These are phyloP conservation scores for Lomographa bimaculata DNA, from an alignment of 2,888 invertebrate species.

Conservation along the genomic window DNA sequence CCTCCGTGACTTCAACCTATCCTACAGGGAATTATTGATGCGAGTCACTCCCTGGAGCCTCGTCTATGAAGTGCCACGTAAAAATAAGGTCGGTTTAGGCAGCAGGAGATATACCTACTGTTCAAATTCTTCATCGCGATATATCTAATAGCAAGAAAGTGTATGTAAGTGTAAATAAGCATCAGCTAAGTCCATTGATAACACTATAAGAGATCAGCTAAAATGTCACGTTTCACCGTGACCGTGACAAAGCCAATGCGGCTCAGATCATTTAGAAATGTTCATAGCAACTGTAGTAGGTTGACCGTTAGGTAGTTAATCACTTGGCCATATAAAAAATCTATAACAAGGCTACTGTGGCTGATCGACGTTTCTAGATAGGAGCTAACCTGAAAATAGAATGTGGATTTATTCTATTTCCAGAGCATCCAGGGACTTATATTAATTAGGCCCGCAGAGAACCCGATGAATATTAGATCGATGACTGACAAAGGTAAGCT, in stretches of 20 bases:
- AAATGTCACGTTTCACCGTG: not conserved
- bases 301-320: slow-evolving; percentile 6
- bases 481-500: slow-evolving; percentile 23
- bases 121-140: no score
- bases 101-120: no score
- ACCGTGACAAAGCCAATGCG: slow-evolving; percentile 1
- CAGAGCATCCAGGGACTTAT: slow-evolving; percentile 13
- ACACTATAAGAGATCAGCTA: slow-evolving; percentile 1
- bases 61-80: no score
- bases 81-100: no score
- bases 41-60: no score
- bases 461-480: slow-evolving; percentile 23
- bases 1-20: no score
- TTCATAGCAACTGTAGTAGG: not conserved
- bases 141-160: no score
- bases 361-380: slow-evolving; percentile 6
- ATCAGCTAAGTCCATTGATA: no score
- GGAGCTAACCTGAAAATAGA: slow-evolving; percentile 13
- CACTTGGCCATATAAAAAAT: slow-evolving; percentile 5
- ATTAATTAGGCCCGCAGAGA: slow-evolving; percentile 15
- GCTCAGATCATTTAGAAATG: slow-evolving; percentile 1
- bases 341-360: not conserved
- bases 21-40: no score
- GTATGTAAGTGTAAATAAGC: no score
- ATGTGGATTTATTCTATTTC: no score